Evolutionary conservation across 2,797 vertebrate genomes (phyloP).

Genomic region (Borostomias antarcticus): DNA sequence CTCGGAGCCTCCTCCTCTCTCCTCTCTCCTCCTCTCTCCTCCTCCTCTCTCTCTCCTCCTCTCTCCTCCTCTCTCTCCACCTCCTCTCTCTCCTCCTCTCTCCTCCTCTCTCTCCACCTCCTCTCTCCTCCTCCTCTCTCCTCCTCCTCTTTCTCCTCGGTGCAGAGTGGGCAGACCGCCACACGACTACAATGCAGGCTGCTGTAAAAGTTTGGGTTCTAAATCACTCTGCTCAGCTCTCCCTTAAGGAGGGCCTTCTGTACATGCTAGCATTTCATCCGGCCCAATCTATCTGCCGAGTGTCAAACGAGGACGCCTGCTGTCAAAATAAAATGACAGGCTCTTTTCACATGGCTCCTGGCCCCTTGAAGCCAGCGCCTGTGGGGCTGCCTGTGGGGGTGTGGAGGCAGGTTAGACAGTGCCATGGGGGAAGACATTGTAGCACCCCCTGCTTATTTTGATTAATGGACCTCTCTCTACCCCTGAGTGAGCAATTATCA

Average conservation of each 20-base stretch:
- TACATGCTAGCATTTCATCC: slow-evolving; percentile 18
- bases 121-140: neutral
- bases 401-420: neutral
- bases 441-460: slow-evolving; percentile 75
- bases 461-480: slow-evolving; percentile 83
- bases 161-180: slow-evolving; percentile 23
- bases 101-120: slow-evolving; percentile 4
- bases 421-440: slow-evolving; percentile 56
- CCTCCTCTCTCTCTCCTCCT: no score
- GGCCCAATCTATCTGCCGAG: slow-evolving; percentile 31
- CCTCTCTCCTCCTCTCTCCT: no score
- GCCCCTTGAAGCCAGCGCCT: slow-evolving; percentile 49
- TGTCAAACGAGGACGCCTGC: slow-evolving; percentile 19
- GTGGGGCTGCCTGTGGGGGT: slow-evolving; percentile 39
- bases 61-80: no score
- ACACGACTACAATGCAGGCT: slow-evolving; percentile 36
- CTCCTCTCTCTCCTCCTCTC: no score
- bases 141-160: neutral
- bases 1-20: no score
- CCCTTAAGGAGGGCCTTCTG: slow-evolving; percentile 15
- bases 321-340: slow-evolving; percentile 52
- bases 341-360: slow-evolving; percentile 35
- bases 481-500: slow-evolving; percentile 86
- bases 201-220: slow-evolving; percentile 41
- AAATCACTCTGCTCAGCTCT: slow-evolving; percentile 39